Evolutionary conservation across 1,140 invertebrate species (phyloP), one percentile per base, ranked within the genome.

Genomic region (Leptopilina clavipes): DNA sequence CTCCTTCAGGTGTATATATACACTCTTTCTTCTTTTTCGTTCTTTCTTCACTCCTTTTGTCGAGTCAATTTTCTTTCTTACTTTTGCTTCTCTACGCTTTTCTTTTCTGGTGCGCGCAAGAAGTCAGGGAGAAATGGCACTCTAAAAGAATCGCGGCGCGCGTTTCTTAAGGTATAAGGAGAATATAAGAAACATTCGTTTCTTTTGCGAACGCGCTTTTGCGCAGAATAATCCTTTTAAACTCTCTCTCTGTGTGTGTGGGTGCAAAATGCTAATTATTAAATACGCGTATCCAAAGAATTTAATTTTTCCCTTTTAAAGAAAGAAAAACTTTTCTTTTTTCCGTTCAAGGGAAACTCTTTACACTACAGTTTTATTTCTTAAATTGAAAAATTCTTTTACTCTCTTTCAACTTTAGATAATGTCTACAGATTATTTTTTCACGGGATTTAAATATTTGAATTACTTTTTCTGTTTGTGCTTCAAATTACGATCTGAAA

Each of bases 211-310:
- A 72, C 40, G 45, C 19, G 45, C n/a, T n/a, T n/a, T n/a, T n/a
- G n/a, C n/a, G n/a, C n/a, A n/a, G n/a, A n/a, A n/a, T n/a, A n/a
- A 31, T 31, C 25, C 25, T 31, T 25, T 6, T 59, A 75, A n/a
- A 22, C 43, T 48, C 59, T 45, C 14, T 25, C 43, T 48, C 59
- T 45, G 17, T 25, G 25, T 31, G 25, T 48, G 72, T 48, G 74
- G 79, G 70, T 72, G 76, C 73, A 81, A 76, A 84, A 79, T 80
- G 80, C 80, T 86, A 85, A 85, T 87, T 84, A 83, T 83, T 81
- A 65, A 71, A 74, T 65, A 25, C 19, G 12, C 56, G 19, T 65
- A 1, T 31, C 1, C 45, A 25, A 75, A n/a, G 45, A 37, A 31
- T 31, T 18, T 70, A 65, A 48, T 72, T 25, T 74, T 18, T 70